A percentile compares a stretch with the other conserved stretches of the same genome.
These are phyloP conservation scores for Nomada ferruginata DNA, from an alignment of 2,888 invertebrate genomes.

Conservation along the genomic window DNA sequence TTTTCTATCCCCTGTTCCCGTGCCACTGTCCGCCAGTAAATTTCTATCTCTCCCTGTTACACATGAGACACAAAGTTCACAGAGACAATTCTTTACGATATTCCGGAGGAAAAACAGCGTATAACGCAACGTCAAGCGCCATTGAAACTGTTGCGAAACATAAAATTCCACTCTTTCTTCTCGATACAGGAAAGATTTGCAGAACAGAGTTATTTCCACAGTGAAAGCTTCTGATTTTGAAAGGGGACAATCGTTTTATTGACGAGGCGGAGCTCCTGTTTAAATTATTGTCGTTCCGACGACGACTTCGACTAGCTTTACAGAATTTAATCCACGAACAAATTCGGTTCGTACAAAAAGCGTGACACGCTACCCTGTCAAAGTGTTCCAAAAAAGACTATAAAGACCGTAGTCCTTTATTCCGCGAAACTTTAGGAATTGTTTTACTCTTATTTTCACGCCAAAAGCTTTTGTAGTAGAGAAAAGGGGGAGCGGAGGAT, in stretches of 20 bases:
- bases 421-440: constrained; percentile 9
- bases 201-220: neutral
- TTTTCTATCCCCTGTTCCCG: neutral
- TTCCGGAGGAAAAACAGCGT: neutral
- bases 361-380: constrained; percentile 35
- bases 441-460: neutral
- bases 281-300: neutral
- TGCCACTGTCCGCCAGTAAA: neutral
- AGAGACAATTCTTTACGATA: neutral
- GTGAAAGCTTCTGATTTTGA: neutral
- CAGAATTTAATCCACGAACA: constrained; percentile 38
- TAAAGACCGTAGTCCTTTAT: constrained; percentile 2
- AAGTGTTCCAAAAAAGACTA: neutral
- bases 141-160: neutral
- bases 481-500: neutral
- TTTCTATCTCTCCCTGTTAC: neutral
- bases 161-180: neutral
- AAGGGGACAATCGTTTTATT: neutral
- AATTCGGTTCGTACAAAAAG: constrained; percentile 39
- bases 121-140: neutral
- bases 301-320: neutral
- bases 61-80: neutral
- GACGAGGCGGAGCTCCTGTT: neutral
- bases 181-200: neutral
- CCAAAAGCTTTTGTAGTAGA: neutral